Percentiles rank a stretch among this genome's conserved stretches.
Evolutionary conservation across 2,113 vertebrate species (phyloP).

Genomic region (Numida meleagris): DNA sequence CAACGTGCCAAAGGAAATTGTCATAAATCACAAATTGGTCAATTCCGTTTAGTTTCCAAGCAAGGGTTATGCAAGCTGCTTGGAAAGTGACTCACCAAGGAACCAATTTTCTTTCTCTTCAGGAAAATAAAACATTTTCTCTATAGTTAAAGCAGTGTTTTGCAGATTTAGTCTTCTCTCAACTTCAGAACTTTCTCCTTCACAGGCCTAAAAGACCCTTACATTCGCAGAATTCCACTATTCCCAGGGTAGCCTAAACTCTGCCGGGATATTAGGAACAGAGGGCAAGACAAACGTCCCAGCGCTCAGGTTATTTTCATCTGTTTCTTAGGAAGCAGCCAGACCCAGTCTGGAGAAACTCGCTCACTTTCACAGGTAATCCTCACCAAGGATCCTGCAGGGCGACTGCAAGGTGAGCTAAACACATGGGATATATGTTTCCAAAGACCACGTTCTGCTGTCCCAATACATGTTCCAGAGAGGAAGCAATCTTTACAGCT

Average conservation of each 20-base stretch:
- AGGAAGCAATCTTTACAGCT: background rate
- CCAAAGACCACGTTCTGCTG: background rate
- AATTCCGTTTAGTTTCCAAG: constrained; percentile 86
- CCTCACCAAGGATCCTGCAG: background rate
- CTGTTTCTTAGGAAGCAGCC: background rate
- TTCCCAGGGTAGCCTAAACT: background rate
- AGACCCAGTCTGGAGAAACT: background rate
- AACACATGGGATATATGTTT: background rate
- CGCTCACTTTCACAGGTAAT: background rate
- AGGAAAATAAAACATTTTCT: background rate
- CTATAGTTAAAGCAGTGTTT: background rate
- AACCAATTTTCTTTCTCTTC: constrained; percentile 27
- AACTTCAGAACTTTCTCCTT: background rate
- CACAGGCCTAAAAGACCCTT: background rate
- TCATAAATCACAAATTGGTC: constrained; percentile 86
- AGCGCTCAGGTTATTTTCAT: background rate
- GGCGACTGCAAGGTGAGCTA: background rate
- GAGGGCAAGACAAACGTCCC: background rate
- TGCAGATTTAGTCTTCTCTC: background rate
- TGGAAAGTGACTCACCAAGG: constrained; percentile 79
- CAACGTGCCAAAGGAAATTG: constrained; percentile 78
- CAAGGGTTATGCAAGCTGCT: constrained; percentile 71
- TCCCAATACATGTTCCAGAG: background rate
- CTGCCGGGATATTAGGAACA: background rate
- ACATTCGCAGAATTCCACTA: background rate